These are phyloP conservation scores for Gymnopithys bicolor DNA, from an alignment of 2,797 vertebrate species.

Conservation along the genomic window DNA sequence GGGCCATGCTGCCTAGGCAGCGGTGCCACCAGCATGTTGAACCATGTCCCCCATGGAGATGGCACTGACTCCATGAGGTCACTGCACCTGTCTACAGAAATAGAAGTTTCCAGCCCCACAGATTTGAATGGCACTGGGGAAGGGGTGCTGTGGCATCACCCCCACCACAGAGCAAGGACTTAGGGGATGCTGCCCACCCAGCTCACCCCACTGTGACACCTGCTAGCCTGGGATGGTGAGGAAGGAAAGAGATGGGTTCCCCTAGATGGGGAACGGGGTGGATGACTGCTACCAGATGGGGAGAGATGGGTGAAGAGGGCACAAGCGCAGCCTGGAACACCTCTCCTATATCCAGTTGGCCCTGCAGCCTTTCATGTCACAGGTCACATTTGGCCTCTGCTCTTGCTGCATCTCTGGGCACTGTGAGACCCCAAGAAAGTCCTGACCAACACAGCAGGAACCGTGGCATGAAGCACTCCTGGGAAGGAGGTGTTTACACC, in stretches of 20 bases:
- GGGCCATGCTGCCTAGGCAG: not conserved
- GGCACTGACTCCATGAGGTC: not conserved
- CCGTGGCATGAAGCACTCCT: not conserved
- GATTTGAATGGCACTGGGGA: not conserved
- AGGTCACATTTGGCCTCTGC: not conserved
- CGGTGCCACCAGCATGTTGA: accelerated
- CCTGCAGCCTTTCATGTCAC: not conserved
- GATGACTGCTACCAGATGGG: not conserved
- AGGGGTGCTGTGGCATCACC: not conserved
- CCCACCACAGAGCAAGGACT: accelerated
- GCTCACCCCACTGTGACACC: not conserved
- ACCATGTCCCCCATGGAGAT: not conserved
- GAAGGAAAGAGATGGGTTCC: accelerated
- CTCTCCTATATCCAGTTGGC: not conserved
- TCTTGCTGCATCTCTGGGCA: accelerated
- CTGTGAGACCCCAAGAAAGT: not conserved
- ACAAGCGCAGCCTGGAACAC: not conserved
- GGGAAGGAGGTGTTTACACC: not conserved
- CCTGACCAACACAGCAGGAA: accelerated
- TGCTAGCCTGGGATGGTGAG: not conserved
- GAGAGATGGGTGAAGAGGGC: not conserved
- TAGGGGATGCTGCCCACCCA: no score
- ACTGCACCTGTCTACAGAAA: not conserved
- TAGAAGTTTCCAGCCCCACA: not conserved
- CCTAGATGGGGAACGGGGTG: not conserved